Evolutionary conservation across 2,888 invertebrate species (phyloP).

Genomic region (Priocnemis perturbator): DNA sequence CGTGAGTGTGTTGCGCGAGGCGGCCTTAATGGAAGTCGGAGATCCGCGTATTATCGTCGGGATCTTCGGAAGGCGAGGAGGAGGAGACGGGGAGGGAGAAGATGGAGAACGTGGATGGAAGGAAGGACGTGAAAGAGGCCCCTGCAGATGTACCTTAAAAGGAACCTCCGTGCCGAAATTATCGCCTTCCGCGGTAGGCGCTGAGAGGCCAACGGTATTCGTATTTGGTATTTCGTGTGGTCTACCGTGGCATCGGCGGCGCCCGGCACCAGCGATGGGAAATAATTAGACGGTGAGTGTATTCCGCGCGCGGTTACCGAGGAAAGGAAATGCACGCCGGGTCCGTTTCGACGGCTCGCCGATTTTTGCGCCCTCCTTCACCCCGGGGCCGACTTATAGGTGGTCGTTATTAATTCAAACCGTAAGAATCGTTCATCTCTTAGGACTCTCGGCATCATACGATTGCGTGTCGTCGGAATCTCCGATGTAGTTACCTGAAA

Average conservation of each 20-base stretch:
- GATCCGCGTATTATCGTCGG: slow-evolving; percentile 42
- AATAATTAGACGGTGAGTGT: slow-evolving; percentile 35
- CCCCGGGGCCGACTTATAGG: too few relatives aligned
- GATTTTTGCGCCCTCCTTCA: not conserved
- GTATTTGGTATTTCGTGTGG: slow-evolving; percentile 21
- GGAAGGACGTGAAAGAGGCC: slow-evolving; percentile 7
- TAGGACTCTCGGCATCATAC: too few relatives aligned
- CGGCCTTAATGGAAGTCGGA: slow-evolving; percentile 47
- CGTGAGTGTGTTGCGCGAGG: not conserved
- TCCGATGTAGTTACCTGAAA: too few relatives aligned
- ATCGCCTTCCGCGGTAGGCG: slow-evolving; percentile 32
- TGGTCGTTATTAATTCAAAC: too few relatives aligned
- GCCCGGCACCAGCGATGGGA: slow-evolving; percentile 14
- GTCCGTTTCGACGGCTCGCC: not conserved
- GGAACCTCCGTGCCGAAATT: slow-evolving; percentile 30
- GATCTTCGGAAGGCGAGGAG: slow-evolving; percentile 31
- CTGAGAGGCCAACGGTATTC: slow-evolving; percentile 15
- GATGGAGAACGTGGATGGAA: slow-evolving; percentile 13
- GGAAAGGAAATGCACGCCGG: not conserved
- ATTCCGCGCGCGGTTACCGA: not conserved
- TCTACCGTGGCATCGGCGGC: slow-evolving; percentile 19
- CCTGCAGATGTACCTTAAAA: slow-evolving; percentile 27
- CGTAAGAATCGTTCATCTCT: too few relatives aligned
- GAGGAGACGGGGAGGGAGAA: not conserved
- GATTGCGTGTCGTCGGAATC: too few relatives aligned